Evolutionary conservation across 1,140 invertebrate genomes (phyloP).

Genomic region (Zaprionus gabonicus): DNA sequence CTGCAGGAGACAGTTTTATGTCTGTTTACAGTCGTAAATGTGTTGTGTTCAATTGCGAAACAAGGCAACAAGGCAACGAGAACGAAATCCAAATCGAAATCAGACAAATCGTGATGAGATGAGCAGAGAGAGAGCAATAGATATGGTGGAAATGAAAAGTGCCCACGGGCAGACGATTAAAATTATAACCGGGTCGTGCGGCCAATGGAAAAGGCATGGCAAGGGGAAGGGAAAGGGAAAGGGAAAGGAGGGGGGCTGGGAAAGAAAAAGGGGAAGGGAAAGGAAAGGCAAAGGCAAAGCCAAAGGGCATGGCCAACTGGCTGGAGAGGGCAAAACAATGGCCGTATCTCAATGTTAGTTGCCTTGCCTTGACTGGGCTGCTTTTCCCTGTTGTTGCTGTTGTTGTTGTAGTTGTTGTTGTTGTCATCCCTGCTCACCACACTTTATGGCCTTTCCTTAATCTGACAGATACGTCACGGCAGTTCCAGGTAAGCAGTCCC

Average conservation of each 20-base stretch:
- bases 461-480: constrained; percentile 83
- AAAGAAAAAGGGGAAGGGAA: background rate
- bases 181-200: constrained; percentile 68
- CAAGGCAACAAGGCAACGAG: background rate
- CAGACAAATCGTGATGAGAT: background rate
- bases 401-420: constrained; percentile 34
- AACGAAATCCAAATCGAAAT: constrained; percentile 17
- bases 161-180: constrained; percentile 65
- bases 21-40: constrained; percentile 84
- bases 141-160: constrained; percentile 53
- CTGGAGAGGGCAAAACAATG: constrained; percentile 67
- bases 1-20: constrained; percentile 74
- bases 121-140: background rate
- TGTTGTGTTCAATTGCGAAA: constrained; percentile 66
- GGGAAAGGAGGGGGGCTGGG: background rate
- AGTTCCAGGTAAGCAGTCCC: constrained; percentile 21
- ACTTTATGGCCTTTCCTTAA: constrained; percentile 81
- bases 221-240: constrained; percentile 4
- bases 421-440: constrained; percentile 83
- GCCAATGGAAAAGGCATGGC: background rate
- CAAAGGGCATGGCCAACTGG: constrained; percentile 61
- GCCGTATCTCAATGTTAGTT: constrained; percentile 60
- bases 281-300: constrained; percentile 15
- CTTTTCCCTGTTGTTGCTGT: constrained; percentile 1
- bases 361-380: constrained; percentile 11